These are phyloP conservation scores for Rhabdomys pumilio DNA, from an alignment of 2,797 vertebrate genomes.

Conservation along the genomic window DNA sequence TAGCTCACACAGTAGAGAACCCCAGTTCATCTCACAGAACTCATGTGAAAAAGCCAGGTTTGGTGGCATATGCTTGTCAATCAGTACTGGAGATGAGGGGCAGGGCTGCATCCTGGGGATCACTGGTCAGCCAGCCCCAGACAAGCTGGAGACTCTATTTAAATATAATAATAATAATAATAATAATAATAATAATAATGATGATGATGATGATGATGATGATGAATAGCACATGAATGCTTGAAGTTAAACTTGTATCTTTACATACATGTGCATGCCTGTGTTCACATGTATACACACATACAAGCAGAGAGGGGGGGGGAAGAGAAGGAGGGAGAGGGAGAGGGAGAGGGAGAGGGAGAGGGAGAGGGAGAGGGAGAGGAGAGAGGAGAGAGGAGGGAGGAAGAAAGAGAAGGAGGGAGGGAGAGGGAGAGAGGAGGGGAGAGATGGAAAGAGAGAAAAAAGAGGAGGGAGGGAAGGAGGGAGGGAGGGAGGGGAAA, in stretches of 20 bases:
- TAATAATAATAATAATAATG: too few species aligned
- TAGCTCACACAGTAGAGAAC: not conserved
- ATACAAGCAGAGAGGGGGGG: not conserved
- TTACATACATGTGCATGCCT: not conserved
- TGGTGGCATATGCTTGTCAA: not conserved
- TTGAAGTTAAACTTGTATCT: not conserved
- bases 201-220: too few species aligned
- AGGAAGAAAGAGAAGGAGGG: too few species aligned
- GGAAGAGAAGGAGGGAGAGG: not conserved
- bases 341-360: too few species aligned
- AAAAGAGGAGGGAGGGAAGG: not conserved
- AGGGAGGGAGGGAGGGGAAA: too few species aligned
- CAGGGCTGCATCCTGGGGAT: not conserved
- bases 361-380: not conserved
- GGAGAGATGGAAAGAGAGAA: not conserved
- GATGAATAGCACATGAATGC: not conserved
- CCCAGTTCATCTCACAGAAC: not conserved
- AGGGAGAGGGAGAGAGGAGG: not conserved
- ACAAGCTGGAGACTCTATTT: not conserved
- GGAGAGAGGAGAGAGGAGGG: too few species aligned
- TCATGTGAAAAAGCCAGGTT: not conserved
- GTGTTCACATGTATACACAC: not conserved
- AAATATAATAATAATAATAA: not conserved
- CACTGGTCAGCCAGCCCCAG: not conserved
- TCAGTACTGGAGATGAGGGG: not conserved